Base-by-base conservation (phyloP, 2,113 vertebrate species). In the Corythornis madagascariensis region DNA sequence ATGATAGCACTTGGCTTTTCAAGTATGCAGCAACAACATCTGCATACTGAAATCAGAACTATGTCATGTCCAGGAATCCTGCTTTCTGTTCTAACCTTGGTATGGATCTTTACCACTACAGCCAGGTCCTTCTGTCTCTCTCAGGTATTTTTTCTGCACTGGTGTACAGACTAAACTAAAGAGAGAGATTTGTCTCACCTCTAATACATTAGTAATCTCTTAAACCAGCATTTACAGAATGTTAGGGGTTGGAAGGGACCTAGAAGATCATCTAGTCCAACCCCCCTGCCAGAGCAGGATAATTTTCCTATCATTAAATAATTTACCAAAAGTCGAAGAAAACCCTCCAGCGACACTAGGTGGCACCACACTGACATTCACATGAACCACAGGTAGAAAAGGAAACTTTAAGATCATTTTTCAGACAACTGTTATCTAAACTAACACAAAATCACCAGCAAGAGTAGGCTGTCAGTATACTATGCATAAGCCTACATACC, bases 1-100 rank as follows among this genome's bases (percentile, higher is more conserved):
- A 11, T 8, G 12, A 4, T 3, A 43, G 22, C 14, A 48, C 14
- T 9, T 0, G 0, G 25, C 33, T 35, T 69, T 89, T 63, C n/a
- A 20, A 24, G 8, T 42, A 70, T 16, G 8, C 5, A 71, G 13
- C 35, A 79, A 33, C 15, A 88, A 22, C 15, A 67, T 42, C 42
- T 63, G 28, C 33, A 35, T 35, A 35, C 35, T 35, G 35, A 81
- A 74, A 77, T 40, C 22, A 79, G 40, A 66, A 73, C 63, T 14
- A 45, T 1, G 3, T 13, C 45, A 7, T 5, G 31, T 31, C 55
- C 29, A 33, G 56, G 28, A 88, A 52, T 45, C 14, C 64, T 77
- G 14, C 28, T 85, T 9, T 38, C 28, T 75, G 4, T 87, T 91
- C 29, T 65, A 52, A 69, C 43, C 6, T 26, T 31, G 6, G 35